Evolutionary conservation across 2,797 vertebrate genomes (phyloP).

Genomic region (Euphonia xanthogaster): DNA sequence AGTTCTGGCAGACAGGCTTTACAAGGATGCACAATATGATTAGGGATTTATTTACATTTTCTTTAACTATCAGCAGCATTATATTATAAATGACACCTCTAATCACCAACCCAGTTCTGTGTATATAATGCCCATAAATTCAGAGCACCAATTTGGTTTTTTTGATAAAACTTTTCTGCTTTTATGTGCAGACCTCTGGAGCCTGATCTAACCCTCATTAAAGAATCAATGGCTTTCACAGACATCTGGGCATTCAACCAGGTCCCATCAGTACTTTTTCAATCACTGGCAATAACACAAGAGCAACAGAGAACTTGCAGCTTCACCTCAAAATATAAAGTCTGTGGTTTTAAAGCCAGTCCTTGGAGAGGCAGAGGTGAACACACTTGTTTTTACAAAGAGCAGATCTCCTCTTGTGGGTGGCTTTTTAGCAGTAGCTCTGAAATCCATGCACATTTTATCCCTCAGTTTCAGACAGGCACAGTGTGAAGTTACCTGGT

Average conservation of each 20-base stretch:
- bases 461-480: neutral
- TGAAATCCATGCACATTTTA: fast-evolving
- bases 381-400: fast-evolving
- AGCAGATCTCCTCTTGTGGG: neutral
- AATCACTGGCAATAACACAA: neutral
- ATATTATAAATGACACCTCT: neutral
- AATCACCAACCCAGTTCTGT: neutral
- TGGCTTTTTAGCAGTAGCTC: neutral
- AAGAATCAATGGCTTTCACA: neutral
- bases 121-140: neutral
- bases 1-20: neutral
- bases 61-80: neutral
- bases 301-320: neutral
- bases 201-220: neutral
- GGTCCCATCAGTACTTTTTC: neutral
- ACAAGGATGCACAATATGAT: conserved; percentile 2
- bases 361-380: neutral
- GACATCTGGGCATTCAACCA: neutral
- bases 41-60: conserved; percentile 53
- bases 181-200: neutral
- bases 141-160: neutral
- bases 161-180: neutral
- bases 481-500: fast-evolving
- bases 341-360: neutral
- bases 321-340: neutral